phyloP scores from a whole-genome alignment of 2,888 invertebrate genomes.

The Tridacna crocea region DNA sequence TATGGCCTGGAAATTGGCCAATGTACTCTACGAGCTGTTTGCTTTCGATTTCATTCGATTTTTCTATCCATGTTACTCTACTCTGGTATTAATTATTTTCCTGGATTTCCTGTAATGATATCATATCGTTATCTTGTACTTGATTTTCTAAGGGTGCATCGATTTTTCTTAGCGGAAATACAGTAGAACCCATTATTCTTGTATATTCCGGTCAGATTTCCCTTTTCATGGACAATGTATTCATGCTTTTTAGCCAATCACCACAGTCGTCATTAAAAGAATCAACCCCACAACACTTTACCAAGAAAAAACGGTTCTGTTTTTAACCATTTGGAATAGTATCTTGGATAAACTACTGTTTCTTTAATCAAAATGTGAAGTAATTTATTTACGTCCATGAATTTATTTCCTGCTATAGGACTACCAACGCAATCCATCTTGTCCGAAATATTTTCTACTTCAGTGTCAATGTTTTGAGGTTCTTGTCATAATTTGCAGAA shows the following conservation, averaged over 20 bases:
- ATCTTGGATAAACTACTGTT: background rate
- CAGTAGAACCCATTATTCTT: background rate
- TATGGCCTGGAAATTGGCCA: background rate
- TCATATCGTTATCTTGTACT: background rate
- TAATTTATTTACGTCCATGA: background rate
- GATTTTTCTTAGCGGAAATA: background rate
- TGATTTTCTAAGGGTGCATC: background rate
- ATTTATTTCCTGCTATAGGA: background rate
- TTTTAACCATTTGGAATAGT: background rate
- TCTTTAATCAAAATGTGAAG: too few relatives aligned
- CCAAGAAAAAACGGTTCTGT: background rate
- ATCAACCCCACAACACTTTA: background rate
- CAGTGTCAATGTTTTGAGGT: too few relatives aligned
- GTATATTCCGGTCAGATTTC: background rate
- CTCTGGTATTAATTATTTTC: background rate
- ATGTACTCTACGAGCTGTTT: background rate
- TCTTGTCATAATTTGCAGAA: too few relatives aligned
- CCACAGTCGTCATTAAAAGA: background rate
- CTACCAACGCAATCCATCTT: too few relatives aligned
- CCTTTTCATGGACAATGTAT: background rate
- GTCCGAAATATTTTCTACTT: too few relatives aligned
- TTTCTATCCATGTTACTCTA: background rate
- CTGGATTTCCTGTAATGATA: background rate
- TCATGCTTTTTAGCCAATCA: background rate
- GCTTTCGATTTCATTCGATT: background rate